Evolutionary conservation across 1,140 invertebrate species (phyloP).

Genomic region (Bombyx mandarina): DNA sequence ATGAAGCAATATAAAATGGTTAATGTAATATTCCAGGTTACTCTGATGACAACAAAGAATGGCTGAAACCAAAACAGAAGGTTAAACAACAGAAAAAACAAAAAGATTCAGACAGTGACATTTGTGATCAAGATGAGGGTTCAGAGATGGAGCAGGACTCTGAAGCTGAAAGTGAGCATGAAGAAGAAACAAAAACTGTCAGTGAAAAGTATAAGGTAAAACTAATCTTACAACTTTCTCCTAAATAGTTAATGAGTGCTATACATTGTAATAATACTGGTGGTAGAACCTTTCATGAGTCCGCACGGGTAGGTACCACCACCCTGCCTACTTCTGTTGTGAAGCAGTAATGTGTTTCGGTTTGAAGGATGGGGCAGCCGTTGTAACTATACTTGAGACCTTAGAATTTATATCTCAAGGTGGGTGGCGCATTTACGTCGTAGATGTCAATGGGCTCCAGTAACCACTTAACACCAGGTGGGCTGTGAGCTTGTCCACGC

Average conservation of each 20-base stretch:
- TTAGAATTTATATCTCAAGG: no score
- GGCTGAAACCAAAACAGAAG: slow-evolving; percentile 76
- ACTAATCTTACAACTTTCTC: not conserved
- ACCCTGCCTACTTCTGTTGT: no score
- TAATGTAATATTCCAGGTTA: slow-evolving; percentile 59
- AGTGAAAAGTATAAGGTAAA: slow-evolving; percentile 56
- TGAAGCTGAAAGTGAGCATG: slow-evolving; percentile 31
- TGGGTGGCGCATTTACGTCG: no score
- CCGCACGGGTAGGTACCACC: no score
- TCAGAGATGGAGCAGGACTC: slow-evolving; percentile 23
- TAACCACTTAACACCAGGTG: no score
- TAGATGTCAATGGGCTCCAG: no score
- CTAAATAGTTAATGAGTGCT: not conserved
- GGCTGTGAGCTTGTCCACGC: no score
- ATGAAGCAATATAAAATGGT: no score
- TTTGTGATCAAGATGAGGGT: slow-evolving; percentile 23
- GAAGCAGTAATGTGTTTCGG: no score
- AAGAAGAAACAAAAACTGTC: slow-evolving; percentile 19
- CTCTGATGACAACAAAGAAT: slow-evolving; percentile 79
- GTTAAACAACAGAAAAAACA: slow-evolving; percentile 27
- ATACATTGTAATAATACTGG: not conserved
- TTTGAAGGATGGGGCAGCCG: no score
- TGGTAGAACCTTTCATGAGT: not conserved
- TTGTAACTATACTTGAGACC: no score
- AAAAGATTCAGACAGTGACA: slow-evolving; percentile 27